phyloP scores from a whole-genome alignment of 2,888 invertebrate genomes.

The Ichneumoninae sp. region DNA sequence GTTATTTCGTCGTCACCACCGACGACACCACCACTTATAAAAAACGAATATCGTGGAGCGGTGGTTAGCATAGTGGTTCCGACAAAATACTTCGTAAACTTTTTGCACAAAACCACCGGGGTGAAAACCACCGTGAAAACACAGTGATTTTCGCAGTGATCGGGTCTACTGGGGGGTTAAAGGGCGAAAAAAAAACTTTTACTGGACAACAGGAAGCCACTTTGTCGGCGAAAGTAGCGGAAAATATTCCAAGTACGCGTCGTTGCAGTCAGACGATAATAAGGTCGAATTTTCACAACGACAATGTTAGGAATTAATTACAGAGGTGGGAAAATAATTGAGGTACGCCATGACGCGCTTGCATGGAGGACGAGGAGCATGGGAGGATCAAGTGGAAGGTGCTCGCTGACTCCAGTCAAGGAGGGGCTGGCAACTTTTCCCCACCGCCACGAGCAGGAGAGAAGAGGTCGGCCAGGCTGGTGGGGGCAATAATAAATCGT shows the following conservation, averaged over 20 bases:
- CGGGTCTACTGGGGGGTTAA: no score
- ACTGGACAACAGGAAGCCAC: neutral
- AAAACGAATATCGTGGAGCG: no score
- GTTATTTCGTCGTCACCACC: no score
- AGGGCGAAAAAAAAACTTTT: neutral
- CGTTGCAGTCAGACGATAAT: neutral
- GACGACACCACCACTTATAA: no score
- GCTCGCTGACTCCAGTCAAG: slow-evolving; percentile 7
- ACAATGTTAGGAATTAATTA: neutral
- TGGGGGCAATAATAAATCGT: slow-evolving; percentile 82
- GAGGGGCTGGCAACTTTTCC: slow-evolving; percentile 14
- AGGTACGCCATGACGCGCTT: neutral
- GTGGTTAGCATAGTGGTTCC: no score
- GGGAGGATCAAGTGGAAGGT: slow-evolving; percentile 38
- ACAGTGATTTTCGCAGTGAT: no score
- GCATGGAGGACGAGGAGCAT: slow-evolving; percentile 14
- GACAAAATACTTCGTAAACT: no score
- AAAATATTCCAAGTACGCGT: neutral
- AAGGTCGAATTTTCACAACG: neutral
- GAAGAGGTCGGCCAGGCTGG: slow-evolving; percentile 59
- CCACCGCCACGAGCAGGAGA: slow-evolving; percentile 33
- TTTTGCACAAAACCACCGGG: no score
- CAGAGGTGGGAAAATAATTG: neutral
- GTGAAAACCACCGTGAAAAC: neutral
- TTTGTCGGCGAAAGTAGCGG: neutral